These are phyloP conservation scores for Amaurobius ferox DNA, from an alignment of 2,888 invertebrate species.

Conservation along the genomic window DNA sequence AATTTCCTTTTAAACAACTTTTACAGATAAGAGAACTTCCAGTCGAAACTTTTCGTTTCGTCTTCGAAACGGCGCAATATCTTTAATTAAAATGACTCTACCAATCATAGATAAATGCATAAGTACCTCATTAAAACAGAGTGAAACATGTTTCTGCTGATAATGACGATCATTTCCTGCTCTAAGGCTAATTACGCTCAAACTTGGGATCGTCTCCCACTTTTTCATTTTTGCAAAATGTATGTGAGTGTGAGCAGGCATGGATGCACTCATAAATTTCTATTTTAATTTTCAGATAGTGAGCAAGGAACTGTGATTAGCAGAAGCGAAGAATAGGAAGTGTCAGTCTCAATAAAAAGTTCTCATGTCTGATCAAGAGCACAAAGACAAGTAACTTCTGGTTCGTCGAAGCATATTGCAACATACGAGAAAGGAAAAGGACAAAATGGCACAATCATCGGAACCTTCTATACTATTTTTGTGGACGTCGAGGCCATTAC, in stretches of 20 bases:
- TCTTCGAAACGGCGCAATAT: conserved; percentile 55
- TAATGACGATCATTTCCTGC: conserved; percentile 65
- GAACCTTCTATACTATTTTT: too few relatives aligned
- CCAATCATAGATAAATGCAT: conserved; percentile 72
- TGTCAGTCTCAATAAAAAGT: conserved; percentile 49
- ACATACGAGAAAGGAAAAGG: neutral
- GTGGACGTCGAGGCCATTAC: too few relatives aligned
- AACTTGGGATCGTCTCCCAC: conserved; percentile 33
- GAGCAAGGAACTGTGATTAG: conserved; percentile 43
- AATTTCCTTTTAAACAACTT: conserved; percentile 68
- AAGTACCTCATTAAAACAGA: conserved; percentile 66
- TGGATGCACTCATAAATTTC: conserved; percentile 47
- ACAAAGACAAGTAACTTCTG: too few relatives aligned
- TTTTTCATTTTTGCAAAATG: conserved; percentile 2
- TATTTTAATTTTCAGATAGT: conserved; percentile 61
- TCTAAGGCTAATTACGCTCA: conserved; percentile 63
- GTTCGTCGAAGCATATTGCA: too few relatives aligned
- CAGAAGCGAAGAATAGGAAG: conserved; percentile 45
- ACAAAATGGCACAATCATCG: neutral
- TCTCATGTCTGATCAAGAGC: neutral
- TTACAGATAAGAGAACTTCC: conserved; percentile 59
- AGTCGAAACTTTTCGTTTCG: conserved; percentile 58
- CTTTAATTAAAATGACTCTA: conserved; percentile 71
- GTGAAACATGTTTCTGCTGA: conserved; percentile 51
- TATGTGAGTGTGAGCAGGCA: neutral